Evolutionary conservation across 2,113 vertebrate species (phyloP).

Genomic region (Orthochromis malagaraziensis): DNA sequence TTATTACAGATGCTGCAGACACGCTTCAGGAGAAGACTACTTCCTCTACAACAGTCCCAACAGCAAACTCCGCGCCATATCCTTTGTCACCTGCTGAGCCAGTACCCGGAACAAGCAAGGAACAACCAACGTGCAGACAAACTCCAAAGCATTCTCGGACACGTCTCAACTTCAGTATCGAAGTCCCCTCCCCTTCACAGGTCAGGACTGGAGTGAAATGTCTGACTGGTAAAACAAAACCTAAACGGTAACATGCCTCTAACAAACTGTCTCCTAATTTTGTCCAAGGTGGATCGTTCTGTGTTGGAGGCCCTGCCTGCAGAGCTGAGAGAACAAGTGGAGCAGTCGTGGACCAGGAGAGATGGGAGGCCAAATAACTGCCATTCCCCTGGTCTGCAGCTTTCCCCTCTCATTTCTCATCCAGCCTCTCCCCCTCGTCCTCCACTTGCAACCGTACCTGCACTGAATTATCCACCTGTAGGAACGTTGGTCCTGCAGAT

Average conservation of each 20-base stretch:
- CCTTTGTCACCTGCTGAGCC: slow-evolving; percentile 58
- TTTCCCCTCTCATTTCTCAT: slow-evolving; percentile 5
- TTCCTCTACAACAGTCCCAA: slow-evolving; percentile 53
- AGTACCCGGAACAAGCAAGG: slow-evolving; percentile 70
- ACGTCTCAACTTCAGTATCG: slow-evolving; percentile 85
- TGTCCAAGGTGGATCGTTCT: slow-evolving; percentile 83
- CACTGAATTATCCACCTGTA: slow-evolving; percentile 55
- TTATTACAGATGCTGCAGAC: slow-evolving; percentile 53
- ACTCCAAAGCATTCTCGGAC: slow-evolving; percentile 72
- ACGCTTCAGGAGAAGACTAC: slow-evolving; percentile 63
- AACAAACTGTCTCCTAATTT: background rate
- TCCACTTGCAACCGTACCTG: slow-evolving; percentile 14
- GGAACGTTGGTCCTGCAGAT: slow-evolving; percentile 85
- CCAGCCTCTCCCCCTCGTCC: slow-evolving; percentile 1
- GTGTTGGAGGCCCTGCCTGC: slow-evolving; percentile 88
- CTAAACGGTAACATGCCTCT: background rate
- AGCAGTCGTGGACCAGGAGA: slow-evolving; percentile 76
- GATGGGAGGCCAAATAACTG: slow-evolving; percentile 34
- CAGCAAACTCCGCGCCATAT: slow-evolving; percentile 37
- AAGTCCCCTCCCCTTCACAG: slow-evolving; percentile 93
- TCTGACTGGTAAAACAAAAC: background rate
- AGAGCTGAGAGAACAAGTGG: slow-evolving; percentile 87
- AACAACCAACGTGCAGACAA: slow-evolving; percentile 56
- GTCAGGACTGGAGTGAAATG: slow-evolving; percentile 49
- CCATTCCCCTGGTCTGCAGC: background rate